Evolutionary conservation across 2,797 vertebrate species (phyloP).

Genomic region (Molossus molossus): DNA sequence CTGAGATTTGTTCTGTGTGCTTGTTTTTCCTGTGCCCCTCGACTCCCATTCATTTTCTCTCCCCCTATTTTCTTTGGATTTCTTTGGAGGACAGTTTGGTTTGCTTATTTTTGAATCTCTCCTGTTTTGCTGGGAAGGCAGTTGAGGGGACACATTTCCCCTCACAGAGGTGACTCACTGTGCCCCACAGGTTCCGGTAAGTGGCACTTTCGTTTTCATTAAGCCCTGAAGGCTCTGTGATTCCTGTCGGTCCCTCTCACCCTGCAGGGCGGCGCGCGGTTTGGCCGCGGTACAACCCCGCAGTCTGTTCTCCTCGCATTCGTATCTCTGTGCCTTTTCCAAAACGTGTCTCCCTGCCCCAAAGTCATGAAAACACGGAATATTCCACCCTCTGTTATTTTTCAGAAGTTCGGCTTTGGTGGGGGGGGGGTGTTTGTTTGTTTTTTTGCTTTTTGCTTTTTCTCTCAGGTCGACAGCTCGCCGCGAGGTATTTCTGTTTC

Average conservation of each 20-base stretch:
- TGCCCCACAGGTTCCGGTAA: accelerated
- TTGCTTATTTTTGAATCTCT: background rate
- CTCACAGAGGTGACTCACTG: background rate
- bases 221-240: background rate
- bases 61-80: constrained; percentile 44
- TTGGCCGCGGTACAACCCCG: background rate
- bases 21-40: constrained; percentile 42
- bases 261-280: too few species aligned
- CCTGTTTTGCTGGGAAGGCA: background rate
- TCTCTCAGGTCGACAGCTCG: background rate
- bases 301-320: background rate
- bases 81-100: background rate
- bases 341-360: background rate
- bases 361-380: background rate
- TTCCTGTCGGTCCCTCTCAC: background rate
- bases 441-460: too few species aligned
- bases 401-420: background rate
- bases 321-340: background rate
- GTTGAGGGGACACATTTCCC: accelerated
- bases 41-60: constrained; percentile 29
- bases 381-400: accelerated
- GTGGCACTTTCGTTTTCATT: background rate
- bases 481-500: too few species aligned
- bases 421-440: too few species aligned
- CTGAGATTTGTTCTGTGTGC: background rate